These are phyloP conservation scores for Ibycter americanus DNA, from an alignment of 2,797 vertebrate genomes.

Conservation along the genomic window DNA sequence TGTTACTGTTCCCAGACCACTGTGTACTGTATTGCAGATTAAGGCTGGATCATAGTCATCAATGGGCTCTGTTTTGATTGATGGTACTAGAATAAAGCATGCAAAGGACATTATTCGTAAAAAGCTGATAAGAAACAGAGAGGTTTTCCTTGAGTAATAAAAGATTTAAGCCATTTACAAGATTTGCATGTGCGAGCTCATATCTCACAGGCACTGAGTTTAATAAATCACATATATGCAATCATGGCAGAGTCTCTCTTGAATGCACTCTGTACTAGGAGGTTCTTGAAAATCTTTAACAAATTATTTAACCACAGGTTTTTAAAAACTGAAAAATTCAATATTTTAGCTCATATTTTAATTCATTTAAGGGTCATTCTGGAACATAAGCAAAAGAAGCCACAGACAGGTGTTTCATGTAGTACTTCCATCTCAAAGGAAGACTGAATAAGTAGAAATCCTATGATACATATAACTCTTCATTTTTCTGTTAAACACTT, in stretches of 20 bases:
- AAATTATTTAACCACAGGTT: not conserved
- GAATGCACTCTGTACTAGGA: not conserved
- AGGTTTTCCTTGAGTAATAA: constrained; percentile 16
- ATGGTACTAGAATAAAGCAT: constrained; percentile 85
- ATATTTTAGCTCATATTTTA: not conserved
- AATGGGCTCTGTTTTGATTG: constrained; percentile 95
- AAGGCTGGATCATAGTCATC: constrained; percentile 91
- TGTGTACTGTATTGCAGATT: constrained; percentile 86
- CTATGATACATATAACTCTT: not conserved
- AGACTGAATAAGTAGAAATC: not conserved
- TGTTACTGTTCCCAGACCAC: constrained; percentile 85
- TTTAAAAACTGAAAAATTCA: not conserved
- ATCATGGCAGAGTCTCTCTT: not conserved
- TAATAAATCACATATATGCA: not conserved
- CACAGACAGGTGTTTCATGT: not conserved
- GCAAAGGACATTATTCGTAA: constrained; percentile 37
- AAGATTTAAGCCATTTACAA: not conserved
- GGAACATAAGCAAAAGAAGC: not conserved
- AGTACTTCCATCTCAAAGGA: not conserved
- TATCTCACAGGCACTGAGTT: not conserved
- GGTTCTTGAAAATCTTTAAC: not conserved
- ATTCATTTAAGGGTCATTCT: not conserved
- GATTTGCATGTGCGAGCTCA: not conserved
- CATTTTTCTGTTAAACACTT: not conserved
- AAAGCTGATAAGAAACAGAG: not conserved